Percentiles rank a stretch among this genome's conserved stretches.
These are phyloP conservation scores for Nicator chloris DNA, from an alignment of 2,113 vertebrate species.

Conservation along the genomic window DNA sequence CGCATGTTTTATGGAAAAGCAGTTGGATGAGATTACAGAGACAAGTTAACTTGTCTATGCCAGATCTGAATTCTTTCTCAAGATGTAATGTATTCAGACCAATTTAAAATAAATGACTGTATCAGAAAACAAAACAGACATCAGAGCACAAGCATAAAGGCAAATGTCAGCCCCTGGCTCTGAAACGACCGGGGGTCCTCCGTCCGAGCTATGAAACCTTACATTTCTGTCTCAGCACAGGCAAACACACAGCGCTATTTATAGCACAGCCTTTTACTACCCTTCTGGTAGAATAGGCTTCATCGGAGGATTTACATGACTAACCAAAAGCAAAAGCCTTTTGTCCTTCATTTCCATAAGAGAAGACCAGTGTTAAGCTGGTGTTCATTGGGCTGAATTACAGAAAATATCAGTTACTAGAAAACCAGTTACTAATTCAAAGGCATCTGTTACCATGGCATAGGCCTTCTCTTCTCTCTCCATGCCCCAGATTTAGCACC, in stretches of 20 bases:
- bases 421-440: slow-evolving; percentile 51
- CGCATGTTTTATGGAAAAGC: not conserved
- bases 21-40: not conserved
- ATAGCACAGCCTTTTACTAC: slow-evolving; percentile 48
- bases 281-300: slow-evolving; percentile 53
- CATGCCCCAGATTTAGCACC: slow-evolving; percentile 49
- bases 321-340: slow-evolving; percentile 60
- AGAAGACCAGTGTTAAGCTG: slow-evolving; percentile 43
- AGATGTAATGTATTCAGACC: not conserved
- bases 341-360: slow-evolving; percentile 42
- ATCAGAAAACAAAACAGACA: not conserved
- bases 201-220: not conserved
- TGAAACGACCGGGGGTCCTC: not conserved
- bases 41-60: not conserved
- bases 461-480: slow-evolving; percentile 23
- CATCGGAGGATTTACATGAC: slow-evolving; percentile 45
- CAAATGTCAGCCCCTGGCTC: slow-evolving; percentile 44
- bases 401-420: slow-evolving; percentile 48
- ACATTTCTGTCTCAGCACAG: slow-evolving; percentile 40
- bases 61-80: not conserved
- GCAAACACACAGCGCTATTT: slow-evolving; percentile 46
- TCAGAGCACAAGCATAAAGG: slow-evolving; percentile 15
- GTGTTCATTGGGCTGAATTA: slow-evolving; percentile 24
- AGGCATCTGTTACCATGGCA: slow-evolving; percentile 60
- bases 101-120: slow-evolving; percentile 31